These are phyloP conservation scores for Conops quadrifasciatus DNA, from an alignment of 2,888 invertebrate genomes.

Conservation along the genomic window DNA sequence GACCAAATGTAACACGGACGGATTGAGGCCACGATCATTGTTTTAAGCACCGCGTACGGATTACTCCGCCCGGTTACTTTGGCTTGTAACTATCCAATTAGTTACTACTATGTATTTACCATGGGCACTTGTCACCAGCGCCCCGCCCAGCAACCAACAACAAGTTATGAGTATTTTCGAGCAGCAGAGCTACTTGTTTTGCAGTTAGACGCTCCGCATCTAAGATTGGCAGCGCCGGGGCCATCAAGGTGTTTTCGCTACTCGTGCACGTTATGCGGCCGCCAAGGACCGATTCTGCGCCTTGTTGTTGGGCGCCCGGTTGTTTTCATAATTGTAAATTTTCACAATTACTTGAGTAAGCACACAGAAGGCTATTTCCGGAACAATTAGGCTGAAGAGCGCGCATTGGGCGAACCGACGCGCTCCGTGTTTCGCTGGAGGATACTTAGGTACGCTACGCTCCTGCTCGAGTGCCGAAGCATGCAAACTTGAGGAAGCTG, in stretches of 20 bases:
- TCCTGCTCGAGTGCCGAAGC: slow-evolving; percentile 26
- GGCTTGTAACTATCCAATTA: slow-evolving; percentile 22
- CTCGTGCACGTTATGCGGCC: slow-evolving; percentile 22
- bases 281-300: slow-evolving; percentile 13
- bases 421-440: neutral
- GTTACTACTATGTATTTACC: neutral
- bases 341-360: slow-evolving; percentile 40
- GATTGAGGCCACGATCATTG: slow-evolving; percentile 35
- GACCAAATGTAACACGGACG: neutral
- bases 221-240: neutral
- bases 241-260: slow-evolving; percentile 12
- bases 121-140: neutral
- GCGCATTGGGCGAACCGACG: neutral
- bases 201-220: no score
- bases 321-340: slow-evolving; percentile 48
- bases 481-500: slow-evolving; percentile 12
- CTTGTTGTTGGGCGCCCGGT: neutral
- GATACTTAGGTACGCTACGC: neutral
- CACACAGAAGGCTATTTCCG: slow-evolving; percentile 53
- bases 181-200: no score
- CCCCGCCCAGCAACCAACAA: neutral
- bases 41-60: neutral
- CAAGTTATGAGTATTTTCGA: no score
- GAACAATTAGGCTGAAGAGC: slow-evolving; percentile 51
- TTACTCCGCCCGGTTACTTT: neutral